Conservation (phyloP, 2,888 invertebrate genomes). For the Hyalella azteca region DNA sequence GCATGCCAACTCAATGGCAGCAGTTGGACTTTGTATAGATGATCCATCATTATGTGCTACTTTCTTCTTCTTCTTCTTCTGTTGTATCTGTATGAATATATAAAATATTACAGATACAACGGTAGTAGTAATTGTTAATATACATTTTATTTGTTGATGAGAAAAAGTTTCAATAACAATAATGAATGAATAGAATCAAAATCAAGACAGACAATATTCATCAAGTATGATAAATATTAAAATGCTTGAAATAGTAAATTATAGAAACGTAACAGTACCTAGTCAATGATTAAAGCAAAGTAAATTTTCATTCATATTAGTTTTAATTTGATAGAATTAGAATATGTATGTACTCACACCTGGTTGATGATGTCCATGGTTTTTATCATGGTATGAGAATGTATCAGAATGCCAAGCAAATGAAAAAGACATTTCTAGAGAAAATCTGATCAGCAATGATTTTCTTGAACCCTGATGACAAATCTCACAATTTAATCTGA, state of each 20-base stretch:
- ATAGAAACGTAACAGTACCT: not conserved
- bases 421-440: not conserved
- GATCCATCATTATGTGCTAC: not conserved
- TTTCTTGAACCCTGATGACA: not conserved
- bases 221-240: not conserved
- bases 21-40: not conserved
- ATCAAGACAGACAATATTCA: not conserved
- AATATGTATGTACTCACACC: not conserved
- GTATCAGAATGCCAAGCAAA: not conserved
- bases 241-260: not conserved
- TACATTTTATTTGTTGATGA: not conserved
- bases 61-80: not conserved
- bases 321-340: not conserved
- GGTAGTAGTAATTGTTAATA: not conserved
- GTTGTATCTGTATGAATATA: not conserved
- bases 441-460: too few species aligned
- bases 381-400: not conserved
- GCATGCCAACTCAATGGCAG: not conserved
- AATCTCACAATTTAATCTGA: not conserved
- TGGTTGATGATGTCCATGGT: not conserved
- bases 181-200: not conserved
- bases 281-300: not conserved
- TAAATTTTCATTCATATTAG: not conserved
- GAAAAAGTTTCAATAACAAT: not conserved
- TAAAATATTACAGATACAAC: not conserved